Evolutionary conservation across 2,888 invertebrate species (phyloP).

Genomic region (Mimas tiliae): DNA sequence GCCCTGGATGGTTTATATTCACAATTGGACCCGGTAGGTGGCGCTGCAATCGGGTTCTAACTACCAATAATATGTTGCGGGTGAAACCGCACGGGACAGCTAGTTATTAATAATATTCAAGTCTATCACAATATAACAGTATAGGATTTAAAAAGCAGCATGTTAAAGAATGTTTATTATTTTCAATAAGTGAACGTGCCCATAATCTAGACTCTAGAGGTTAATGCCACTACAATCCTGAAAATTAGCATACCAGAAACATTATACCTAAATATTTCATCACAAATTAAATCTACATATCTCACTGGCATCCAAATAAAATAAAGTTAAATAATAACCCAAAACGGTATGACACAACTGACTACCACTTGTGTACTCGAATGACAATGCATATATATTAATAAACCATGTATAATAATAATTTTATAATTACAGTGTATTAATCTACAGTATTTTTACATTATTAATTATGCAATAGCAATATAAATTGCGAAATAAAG

Average conservation of each 20-base stretch:
- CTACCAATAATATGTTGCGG: too few relatives aligned
- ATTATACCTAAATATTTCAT: too few relatives aligned
- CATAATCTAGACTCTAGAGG: not conserved
- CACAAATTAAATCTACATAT: not conserved
- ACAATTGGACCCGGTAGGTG: too few relatives aligned
- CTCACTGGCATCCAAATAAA: not conserved
- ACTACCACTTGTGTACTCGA: not conserved
- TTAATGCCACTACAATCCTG: not conserved
- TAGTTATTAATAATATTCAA: conserved; percentile 3
- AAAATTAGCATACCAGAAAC: not conserved
- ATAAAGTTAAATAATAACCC: not conserved
- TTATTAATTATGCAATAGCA: not conserved
- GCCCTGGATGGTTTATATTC: too few relatives aligned
- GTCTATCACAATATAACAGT: not conserved
- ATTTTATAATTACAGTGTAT: not conserved
- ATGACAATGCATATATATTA: too few relatives aligned
- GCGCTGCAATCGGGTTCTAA: too few relatives aligned
- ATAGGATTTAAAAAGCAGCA: not conserved
- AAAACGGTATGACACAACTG: not conserved
- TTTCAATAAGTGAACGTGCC: not conserved
- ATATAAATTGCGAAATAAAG: not conserved
- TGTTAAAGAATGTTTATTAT: not conserved
- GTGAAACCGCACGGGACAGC: too few relatives aligned
- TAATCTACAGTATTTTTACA: too few relatives aligned
- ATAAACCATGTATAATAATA: too few relatives aligned